Conservation (phyloP, 1,140 invertebrate genomes). For the Drosophila sulfurigaster region DNA sequence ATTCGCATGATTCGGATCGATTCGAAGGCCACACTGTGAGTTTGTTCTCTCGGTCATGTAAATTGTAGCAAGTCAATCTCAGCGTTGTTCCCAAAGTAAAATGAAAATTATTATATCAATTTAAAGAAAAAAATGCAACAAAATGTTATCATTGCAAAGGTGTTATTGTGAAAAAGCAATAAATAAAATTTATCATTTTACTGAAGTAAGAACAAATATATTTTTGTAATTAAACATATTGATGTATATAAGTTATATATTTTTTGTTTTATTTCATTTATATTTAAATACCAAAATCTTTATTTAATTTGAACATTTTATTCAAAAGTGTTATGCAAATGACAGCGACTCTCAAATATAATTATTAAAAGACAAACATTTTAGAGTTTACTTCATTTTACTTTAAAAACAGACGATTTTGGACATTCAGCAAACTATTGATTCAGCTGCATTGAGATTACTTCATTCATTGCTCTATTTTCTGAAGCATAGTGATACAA, state of each 20-base stretch:
- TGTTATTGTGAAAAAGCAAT: neutral
- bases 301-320: too few species aligned
- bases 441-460: slow-evolving; percentile 24
- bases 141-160: neutral
- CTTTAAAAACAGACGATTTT: neutral
- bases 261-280: too few species aligned
- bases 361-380: too few species aligned
- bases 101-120: slow-evolving; percentile 39
- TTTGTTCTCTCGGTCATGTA: slow-evolving; percentile 39
- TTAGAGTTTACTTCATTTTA: neutral
- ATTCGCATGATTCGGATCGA: slow-evolving; percentile 21
- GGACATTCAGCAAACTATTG: neutral
- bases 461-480: neutral
- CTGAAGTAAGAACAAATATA: too few species aligned
- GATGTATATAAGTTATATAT: too few species aligned
- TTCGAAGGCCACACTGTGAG: slow-evolving; percentile 17
- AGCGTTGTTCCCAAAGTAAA: slow-evolving; percentile 42
- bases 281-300: too few species aligned
- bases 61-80: slow-evolving; percentile 61
- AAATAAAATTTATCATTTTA: too few species aligned
- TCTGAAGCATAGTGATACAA: too few species aligned
- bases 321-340: too few species aligned
- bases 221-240: too few species aligned
- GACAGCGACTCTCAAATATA: too few species aligned
- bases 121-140: slow-evolving; percentile 11